Percentiles rank a stretch among this genome's conserved stretches.
Evolutionary conservation across 2,888 invertebrate species (phyloP).

Genomic region (Meta bourneti): DNA sequence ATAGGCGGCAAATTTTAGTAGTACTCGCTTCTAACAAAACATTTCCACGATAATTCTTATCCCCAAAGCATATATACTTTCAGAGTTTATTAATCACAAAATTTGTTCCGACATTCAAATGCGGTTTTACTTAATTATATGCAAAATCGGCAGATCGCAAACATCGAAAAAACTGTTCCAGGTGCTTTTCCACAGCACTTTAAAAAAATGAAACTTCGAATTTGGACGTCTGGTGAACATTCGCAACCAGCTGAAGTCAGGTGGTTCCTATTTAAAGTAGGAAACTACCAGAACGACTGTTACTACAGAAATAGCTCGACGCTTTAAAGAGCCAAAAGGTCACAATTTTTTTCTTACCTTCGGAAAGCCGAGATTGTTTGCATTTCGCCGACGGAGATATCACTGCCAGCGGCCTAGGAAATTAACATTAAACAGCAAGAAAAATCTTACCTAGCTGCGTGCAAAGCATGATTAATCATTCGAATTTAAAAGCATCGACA

Average conservation of each 20-base stretch:
- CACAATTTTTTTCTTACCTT: constrained; percentile 2
- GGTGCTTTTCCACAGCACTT: neutral
- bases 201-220: neutral
- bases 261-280: constrained; percentile 58
- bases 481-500: neutral
- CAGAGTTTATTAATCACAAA: too few species aligned
- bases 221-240: neutral
- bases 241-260: constrained; percentile 13
- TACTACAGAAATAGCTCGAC: constrained; percentile 15
- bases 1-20: too few species aligned
- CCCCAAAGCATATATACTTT: too few species aligned
- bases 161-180: too few species aligned
- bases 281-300: constrained; percentile 17
- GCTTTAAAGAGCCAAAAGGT: constrained; percentile 34
- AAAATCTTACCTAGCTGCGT: neutral
- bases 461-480: neutral
- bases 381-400: neutral
- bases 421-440: neutral
- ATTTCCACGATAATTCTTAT: too few species aligned
- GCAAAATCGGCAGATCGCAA: too few species aligned
- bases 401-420: neutral
- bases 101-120: too few species aligned
- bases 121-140: too few species aligned
- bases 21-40: too few species aligned
- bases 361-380: neutral